Evolutionary conservation across 2,797 vertebrate genomes (phyloP), one percentile per base, ranked within the genome.

Genomic region (Spondyliosoma cantharus): DNA sequence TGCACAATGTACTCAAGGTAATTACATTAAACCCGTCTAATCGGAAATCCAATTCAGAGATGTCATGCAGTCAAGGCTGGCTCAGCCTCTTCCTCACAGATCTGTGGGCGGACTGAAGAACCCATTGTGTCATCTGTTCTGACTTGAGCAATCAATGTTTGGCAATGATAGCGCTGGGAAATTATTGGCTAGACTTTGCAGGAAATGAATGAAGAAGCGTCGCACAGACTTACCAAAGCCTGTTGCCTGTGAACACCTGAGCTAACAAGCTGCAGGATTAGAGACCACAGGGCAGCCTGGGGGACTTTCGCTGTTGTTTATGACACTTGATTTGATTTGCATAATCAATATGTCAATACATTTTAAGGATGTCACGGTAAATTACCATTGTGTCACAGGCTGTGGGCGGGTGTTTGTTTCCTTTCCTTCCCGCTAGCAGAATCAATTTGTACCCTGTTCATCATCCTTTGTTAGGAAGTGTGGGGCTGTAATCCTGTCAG

Each of bases 1-100:
- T 77, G 77, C 81, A 78, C 85, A 71, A 74, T 83, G 87, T 91
- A 80, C 91, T 93, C 83, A 61, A 83, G 74, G 76, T 93, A 93
- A 94, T 95, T 93, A 88, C 93, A 94, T 94, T 90, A 93, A 93
- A 91, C 74, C 88, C 71, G 19, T 81, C 84, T 91, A 93, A 93
- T 93, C 72, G 76, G 89, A 92, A 93, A 91, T 91, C 91, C 92
- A 93, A 91, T 94, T 91, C 86, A 45, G 64, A 84, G 85, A 93
- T 90, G 91, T 92, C 90, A 83, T 85, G 86, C 85, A 84, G 86
- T 88, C 86, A 61, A 20, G 43, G 76, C 78, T 37, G 69, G 78
- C 80, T 82, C 79, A 3, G 17, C 85, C 43, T 76, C 67, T 68
- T n/a, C 69, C 78, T 88, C 66, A 9, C 82, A 63, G 83, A 83